These are phyloP conservation scores for Orius insidiosus DNA, from an alignment of 1,140 invertebrate species.

Conservation along the genomic window DNA sequence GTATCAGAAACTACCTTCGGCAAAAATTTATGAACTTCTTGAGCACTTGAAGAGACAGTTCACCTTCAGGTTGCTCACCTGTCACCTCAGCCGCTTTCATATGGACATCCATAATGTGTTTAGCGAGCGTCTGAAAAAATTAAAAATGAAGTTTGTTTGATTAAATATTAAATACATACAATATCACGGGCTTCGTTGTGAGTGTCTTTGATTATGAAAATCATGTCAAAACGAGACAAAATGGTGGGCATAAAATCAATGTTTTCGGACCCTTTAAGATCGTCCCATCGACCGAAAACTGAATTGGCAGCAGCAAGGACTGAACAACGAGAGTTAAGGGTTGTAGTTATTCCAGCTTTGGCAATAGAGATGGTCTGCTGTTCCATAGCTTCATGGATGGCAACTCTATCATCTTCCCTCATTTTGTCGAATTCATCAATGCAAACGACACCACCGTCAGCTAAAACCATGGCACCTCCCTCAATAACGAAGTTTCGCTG, in stretches of 20 bases:
- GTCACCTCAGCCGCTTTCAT: conserved; percentile 62
- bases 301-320: conserved; percentile 97
- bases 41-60: conserved; percentile 70
- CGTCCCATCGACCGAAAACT: conserved; percentile 97
- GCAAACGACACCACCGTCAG: conserved; percentile 97
- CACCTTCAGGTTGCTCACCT: conserved; percentile 38
- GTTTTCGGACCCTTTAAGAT: conserved; percentile 94
- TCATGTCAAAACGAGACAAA: conserved; percentile 99
- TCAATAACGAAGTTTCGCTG: conserved; percentile 97
- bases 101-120: conserved; percentile 94
- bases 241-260: conserved; percentile 99
- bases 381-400: conserved; percentile 99
- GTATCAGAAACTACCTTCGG: conserved; percentile 39
- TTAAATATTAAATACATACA: conserved; percentile 31
- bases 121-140: conserved; percentile 58
- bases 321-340: conserved; percentile 93
- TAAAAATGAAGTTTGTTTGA: conserved; percentile 8
- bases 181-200: conserved; percentile 79
- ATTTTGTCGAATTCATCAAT: conserved; percentile 99
- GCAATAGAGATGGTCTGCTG: conserved; percentile 99
- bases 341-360: conserved; percentile 98
- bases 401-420: conserved; percentile 96
- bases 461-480: conserved; percentile 98
- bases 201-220: conserved; percentile 98
- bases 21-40: conserved; percentile 93